A percentile compares a stretch with the other conserved stretches of the same genome.
Conservation (phyloP, 2,888 invertebrate species). For the Stenodera caucasica region DNA sequence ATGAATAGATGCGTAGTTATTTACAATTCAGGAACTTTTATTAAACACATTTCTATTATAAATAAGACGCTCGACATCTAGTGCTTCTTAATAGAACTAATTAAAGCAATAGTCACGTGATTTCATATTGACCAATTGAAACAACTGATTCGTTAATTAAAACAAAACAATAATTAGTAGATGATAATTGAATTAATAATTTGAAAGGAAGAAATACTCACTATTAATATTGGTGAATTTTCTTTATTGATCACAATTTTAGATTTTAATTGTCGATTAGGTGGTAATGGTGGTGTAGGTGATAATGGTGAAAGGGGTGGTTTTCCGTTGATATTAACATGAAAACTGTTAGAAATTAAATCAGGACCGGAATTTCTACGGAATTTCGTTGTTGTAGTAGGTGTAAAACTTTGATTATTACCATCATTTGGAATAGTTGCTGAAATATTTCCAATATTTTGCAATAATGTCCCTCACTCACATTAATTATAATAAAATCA, state of each 20-base stretch:
- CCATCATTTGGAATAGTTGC: slow-evolving; percentile 4
- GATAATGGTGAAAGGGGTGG: slow-evolving; percentile 24
- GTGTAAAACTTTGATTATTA: slow-evolving; percentile 24
- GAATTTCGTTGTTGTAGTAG: not conserved
- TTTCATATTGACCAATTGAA: no score
- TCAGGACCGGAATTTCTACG: slow-evolving; percentile 35
- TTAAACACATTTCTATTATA: no score
- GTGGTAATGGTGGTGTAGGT: slow-evolving; percentile 26
- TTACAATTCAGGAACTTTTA: not conserved
- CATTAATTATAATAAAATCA: not conserved
- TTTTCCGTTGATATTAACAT: slow-evolving; percentile 24
- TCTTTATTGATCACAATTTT: slow-evolving; percentile 26
- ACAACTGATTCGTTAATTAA: no score
- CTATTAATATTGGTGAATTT: not conserved
- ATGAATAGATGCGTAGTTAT: not conserved
- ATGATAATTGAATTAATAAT: not conserved
- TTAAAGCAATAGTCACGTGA: no score
- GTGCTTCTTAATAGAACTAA: no score
- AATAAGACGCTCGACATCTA: no score
- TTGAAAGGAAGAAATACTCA: no score
- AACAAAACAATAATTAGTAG: no score
- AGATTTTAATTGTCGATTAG: slow-evolving; percentile 30
- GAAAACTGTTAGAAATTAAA: slow-evolving; percentile 39
- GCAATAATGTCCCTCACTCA: no score
- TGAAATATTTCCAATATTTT: slow-evolving; percentile 13